Base-by-base conservation (phyloP, 2,113 vertebrate genomes). In the Seriola dumerili region DNA sequence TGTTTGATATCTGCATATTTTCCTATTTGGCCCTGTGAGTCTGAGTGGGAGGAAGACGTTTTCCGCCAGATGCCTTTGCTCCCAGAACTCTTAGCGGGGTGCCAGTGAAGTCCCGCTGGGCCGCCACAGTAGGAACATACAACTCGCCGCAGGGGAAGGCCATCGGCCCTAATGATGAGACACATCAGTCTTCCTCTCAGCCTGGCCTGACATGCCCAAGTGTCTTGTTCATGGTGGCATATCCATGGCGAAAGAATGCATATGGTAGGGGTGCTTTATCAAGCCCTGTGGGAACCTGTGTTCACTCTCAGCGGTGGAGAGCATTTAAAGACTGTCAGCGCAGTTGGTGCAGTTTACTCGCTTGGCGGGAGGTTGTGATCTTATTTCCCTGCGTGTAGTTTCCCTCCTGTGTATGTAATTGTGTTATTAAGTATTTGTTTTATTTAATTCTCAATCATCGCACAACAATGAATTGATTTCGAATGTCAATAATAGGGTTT, bases 21-120 rank as follows among this genome's bases (percentile, higher is more conserved):
- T 79, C 59, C 54, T 71, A n/a, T 80, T 74, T 44, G 61, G 32
- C 44, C 44, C 17, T 25, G 29, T 71, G 50, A 80, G 66, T 81
- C 57, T 76, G 68, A 77, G 65, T 72, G 62, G 66, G 77, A 84
- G 71, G 62, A 85, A 85, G 81, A 80, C 4, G 46, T 78, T 75
- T 83, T 80, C 64, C 74, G 80, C 66, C 95, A 95, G 93, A 94
- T 95, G 95, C 84, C 84, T 89, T 66, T 25, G 77, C 91, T 95
- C 94, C 93, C 93, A 95, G 90, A 93, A 85, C 65, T 87, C 93
- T 84, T 92, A 94, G 91, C 78, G 65, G 94, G 94, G 93, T 91
- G 89, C 88, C 88, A 71, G 80, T 44, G 85, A 88, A 77, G 70
- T 84, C 94, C 94, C 55, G 88, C 93, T 93, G 94, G 84, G 94